Evolutionary conservation across 2,888 invertebrate genomes (phyloP), one percentile per base, ranked within the genome.

Genomic region (Troides oblongomaculatus): DNA sequence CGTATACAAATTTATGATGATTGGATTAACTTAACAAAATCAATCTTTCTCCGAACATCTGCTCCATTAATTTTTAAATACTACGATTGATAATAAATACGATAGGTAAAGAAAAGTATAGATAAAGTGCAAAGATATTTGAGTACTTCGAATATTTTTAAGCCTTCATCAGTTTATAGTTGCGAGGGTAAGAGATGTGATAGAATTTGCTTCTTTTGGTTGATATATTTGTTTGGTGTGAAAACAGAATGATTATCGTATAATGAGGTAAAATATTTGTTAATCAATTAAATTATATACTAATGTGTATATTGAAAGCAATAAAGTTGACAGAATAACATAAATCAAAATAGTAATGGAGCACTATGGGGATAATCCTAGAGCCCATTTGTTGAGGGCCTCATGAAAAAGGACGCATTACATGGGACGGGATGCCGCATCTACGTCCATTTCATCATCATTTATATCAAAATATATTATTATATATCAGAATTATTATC

Each of bases 361-460:
- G 60, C 39, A 60, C 59, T 64, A 43, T 61, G 60, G 57, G 84
- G 84, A 85, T 88, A 85, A 88, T 87, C 87, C 84, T 72, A 75
- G 77, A 78, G 79, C 79, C 86, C 84, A 89, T 89, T 89, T 88
- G 85, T 89, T 86, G 85, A 81, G 84, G 84, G 82, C 81, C 76
- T 74, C 74, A 61, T 64, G 69, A 69, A 61, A 69, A 64, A 64
- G 69, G 69, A 17, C 64, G 59, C 60, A 64, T 56, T 69, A 69
- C 25, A 60, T 64, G 17, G 50, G 63, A 68, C 59, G 64, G 46
- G 60, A 64, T 56, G 56, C 36, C 60, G 64, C 60, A 36, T 64
- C 36, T 46, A 58, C 21, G 53, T 63, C 36, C 59, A 57, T 60
- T 68, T 25, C 39, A 57, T 56, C 39, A 53, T 60, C 60, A 25